These are phyloP conservation scores for Dryocosmus kuriphilus DNA, from an alignment of 2,888 invertebrate species.

Conservation along the genomic window DNA sequence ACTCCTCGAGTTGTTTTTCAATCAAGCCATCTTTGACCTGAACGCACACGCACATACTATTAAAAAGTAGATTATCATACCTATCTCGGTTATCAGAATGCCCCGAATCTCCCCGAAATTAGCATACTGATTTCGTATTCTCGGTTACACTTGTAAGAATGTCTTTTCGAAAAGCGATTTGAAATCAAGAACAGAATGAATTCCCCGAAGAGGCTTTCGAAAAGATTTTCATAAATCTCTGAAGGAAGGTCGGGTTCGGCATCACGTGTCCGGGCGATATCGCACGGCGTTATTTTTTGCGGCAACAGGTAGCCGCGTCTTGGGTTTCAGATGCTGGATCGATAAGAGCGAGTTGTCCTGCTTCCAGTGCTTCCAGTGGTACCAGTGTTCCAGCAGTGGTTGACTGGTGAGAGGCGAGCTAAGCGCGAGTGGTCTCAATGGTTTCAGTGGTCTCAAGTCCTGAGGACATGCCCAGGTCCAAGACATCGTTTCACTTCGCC, in stretches of 20 bases:
- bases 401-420: not conserved
- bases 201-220: constrained; percentile 39
- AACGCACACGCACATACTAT: constrained; percentile 20
- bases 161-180: constrained; percentile 39
- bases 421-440: not conserved
- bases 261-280: constrained; percentile 32
- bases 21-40: constrained; percentile 19
- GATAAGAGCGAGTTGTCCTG: constrained; percentile 26
- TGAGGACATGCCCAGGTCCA: constrained; percentile 6
- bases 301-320: constrained; percentile 38
- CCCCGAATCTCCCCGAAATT: not conserved
- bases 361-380: not conserved
- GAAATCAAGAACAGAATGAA: constrained; percentile 32
- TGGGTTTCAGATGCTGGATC: constrained; percentile 35
- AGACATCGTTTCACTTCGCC: constrained; percentile 65
- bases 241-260: constrained; percentile 33
- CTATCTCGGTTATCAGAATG: constrained; percentile 30
- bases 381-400: no score
- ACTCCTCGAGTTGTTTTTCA: constrained; percentile 16
- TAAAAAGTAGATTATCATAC: constrained; percentile 34
- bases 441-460: constrained; percentile 1
- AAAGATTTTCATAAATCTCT: constrained; percentile 40
- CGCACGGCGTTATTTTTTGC: constrained; percentile 22
- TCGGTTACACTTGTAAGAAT: constrained; percentile 28
- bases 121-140: constrained; percentile 34